These are phyloP conservation scores for Ischnus inquisitorius DNA, from an alignment of 2,888 invertebrate genomes.

Conservation along the genomic window DNA sequence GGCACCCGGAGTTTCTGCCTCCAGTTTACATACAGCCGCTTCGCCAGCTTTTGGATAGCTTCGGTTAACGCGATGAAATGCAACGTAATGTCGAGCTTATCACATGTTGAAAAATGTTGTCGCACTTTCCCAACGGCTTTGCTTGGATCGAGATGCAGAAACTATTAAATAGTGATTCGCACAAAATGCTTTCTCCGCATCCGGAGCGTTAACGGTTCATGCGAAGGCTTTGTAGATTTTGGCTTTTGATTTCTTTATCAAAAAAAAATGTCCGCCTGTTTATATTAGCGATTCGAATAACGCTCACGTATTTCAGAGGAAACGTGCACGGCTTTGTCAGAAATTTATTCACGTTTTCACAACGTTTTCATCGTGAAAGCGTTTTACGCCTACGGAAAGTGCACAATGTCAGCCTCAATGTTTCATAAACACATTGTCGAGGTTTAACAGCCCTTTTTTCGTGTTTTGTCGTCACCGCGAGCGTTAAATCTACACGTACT, in stretches of 20 bases:
- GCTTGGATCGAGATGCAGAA: neutral
- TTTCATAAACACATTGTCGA: neutral
- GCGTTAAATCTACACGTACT: neutral
- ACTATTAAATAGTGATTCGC: too few relatives aligned
- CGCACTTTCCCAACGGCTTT: neutral
- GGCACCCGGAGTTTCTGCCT: constrained; percentile 11
- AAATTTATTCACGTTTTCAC: constrained; percentile 8
- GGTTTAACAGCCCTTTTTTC: neutral
- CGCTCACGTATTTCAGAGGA: neutral
- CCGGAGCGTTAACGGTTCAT: too few relatives aligned
- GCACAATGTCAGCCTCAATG: neutral
- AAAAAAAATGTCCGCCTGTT: neutral
- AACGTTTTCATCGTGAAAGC: neutral
- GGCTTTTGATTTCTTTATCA: neutral
- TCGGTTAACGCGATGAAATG: neutral
- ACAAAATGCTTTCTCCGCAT: neutral
- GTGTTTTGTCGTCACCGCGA: neutral
- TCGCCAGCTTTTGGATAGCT: neutral
- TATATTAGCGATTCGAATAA: constrained; percentile 23
- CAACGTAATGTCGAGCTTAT: constrained; percentile 4
- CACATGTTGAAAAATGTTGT: constrained; percentile 11
- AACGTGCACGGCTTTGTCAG: constrained; percentile 15
- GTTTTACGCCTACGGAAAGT: neutral
- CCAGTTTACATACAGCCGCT: neutral
- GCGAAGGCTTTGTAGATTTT: too few relatives aligned